Evolutionary conservation across 37 sponge, comb jelly and placozoan species (phyloP).

Genomic region (Petrosia ficiformis): DNA sequence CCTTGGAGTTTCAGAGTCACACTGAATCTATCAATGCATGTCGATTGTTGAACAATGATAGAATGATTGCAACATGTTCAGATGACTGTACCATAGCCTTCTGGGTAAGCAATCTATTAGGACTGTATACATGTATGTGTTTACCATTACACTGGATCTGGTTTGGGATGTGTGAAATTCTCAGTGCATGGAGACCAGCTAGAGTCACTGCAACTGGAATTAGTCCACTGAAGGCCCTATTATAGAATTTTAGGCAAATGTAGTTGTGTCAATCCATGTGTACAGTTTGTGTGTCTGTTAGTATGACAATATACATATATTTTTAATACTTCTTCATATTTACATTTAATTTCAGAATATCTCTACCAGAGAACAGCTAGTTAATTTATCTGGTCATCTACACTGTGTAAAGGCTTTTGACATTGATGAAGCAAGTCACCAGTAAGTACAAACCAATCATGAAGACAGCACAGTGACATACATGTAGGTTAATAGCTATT

Average conservation of each 20-base stretch:
- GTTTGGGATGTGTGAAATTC: too few species aligned
- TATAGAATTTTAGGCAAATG: background rate
- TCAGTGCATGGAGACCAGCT: too few species aligned
- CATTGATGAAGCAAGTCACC: constrained; percentile 2
- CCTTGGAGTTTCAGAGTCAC: constrained; percentile 3
- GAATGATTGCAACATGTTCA: constrained; percentile 62
- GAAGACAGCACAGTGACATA: too few species aligned
- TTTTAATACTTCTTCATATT: too few species aligned
- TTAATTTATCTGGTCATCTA: constrained; percentile 36
- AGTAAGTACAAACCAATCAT: too few species aligned
- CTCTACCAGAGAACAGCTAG: constrained; percentile 24
- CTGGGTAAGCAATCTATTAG: constrained; percentile 58
- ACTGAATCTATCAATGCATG: constrained; percentile 36
- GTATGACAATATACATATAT: too few species aligned
- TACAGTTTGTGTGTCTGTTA: too few species aligned
- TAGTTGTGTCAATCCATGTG: too few species aligned
- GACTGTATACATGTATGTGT: too few species aligned
- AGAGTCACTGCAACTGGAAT: too few species aligned
- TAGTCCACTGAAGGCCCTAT: background rate
- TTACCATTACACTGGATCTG: too few species aligned
- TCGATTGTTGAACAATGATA: constrained; percentile 34
- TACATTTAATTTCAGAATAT: constrained; percentile 30
- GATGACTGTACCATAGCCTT: constrained; percentile 61
- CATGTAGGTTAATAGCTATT: too few species aligned
- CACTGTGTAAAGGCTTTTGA: constrained; percentile 22